Base-by-base conservation (phyloP, 2,888 invertebrate genomes). In the Oegoconia quadripuncta region DNA sequence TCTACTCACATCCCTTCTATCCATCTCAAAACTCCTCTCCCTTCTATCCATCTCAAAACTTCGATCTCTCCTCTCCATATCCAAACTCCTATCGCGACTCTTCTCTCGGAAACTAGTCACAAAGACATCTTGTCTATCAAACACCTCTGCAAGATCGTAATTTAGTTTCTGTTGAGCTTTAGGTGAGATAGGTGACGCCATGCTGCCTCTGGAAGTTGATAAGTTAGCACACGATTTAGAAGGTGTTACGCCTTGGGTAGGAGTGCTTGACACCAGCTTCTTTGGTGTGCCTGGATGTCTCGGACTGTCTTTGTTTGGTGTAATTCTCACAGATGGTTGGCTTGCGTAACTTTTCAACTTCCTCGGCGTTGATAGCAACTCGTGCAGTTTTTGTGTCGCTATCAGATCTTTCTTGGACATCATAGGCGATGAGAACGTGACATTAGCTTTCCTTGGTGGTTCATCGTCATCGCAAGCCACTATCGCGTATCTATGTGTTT, bases 341-440 rank as follows among this genome's bases (percentile, higher is more conserved):
- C 88, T 88, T 0, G 78, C 80, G 23, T 83, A 84, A 34, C 87
- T 70, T 55, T 88, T 74, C 46, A 89, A 37, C 57, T 93, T 93
- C 15, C 91, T 86, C 0, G 94, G 94, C 0, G 94, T 94, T 1
- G 92, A 91, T 0, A 94, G 64, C 2, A 94, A 65, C 55, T 94
- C 94, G 66, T 94, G 93, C 0, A 95, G 74, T 56, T 93, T 94
- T 58, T 93, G 93, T 0, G 94, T 94, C 0, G 94, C 94, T 14
- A 90, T 89, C 0, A 92, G 75, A 66, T 92, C 92, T 55, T 90
- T 90, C 34, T 89, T 72, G 1, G 90, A 88, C 70, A 90, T 89
- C 15, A 74, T 71, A 0, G 79, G 78, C 0, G 64, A 80, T 29
- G 75, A 77, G 53, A 73, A 90, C 0, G 74, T 89, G 0, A 74